Evolutionary conservation across 2,113 vertebrate genomes (phyloP).

Genomic region (Limnothrissa miodon): DNA sequence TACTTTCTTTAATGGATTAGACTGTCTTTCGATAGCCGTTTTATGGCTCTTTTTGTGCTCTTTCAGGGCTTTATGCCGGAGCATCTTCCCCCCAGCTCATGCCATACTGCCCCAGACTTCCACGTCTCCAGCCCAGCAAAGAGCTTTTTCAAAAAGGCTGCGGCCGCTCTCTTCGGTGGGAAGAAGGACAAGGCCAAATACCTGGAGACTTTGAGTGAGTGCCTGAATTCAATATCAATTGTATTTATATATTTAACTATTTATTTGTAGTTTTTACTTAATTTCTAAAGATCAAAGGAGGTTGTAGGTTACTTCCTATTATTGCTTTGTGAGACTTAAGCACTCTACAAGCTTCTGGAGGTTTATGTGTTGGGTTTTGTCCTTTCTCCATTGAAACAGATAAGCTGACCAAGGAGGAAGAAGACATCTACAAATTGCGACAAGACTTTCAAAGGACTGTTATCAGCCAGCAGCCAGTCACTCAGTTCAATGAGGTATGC

Average conservation of each 20-base stretch:
- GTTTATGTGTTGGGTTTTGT: background rate
- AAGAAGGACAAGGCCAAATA: slow-evolving; percentile 97
- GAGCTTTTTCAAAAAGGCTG: slow-evolving; percentile 97
- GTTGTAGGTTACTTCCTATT: background rate
- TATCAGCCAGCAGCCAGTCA: slow-evolving; percentile 84
- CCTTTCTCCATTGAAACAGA: slow-evolving; percentile 65
- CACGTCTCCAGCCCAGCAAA: slow-evolving; percentile 95
- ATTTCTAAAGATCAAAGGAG: background rate
- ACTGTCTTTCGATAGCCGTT: background rate
- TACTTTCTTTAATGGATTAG: background rate
- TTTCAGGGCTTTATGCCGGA: slow-evolving; percentile 94
- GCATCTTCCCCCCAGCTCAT: slow-evolving; percentile 87
- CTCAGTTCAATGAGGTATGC: slow-evolving; percentile 82
- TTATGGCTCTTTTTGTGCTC: slow-evolving; percentile 29
- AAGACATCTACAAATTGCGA: slow-evolving; percentile 95
- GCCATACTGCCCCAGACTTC: slow-evolving; percentile 92
- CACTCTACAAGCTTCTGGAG: background rate
- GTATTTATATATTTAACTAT: background rate
- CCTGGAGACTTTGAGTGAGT: slow-evolving; percentile 92
- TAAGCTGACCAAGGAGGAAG: slow-evolving; percentile 89
- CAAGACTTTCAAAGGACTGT: slow-evolving; percentile 87
- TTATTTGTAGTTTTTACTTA: background rate
- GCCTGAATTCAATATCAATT: slow-evolving; percentile 37
- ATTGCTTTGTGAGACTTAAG: background rate
- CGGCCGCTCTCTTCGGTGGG: slow-evolving; percentile 93